These are phyloP conservation scores for Epinephelus lanceolatus DNA, from an alignment of 2,113 vertebrate species.

Conservation along the genomic window DNA sequence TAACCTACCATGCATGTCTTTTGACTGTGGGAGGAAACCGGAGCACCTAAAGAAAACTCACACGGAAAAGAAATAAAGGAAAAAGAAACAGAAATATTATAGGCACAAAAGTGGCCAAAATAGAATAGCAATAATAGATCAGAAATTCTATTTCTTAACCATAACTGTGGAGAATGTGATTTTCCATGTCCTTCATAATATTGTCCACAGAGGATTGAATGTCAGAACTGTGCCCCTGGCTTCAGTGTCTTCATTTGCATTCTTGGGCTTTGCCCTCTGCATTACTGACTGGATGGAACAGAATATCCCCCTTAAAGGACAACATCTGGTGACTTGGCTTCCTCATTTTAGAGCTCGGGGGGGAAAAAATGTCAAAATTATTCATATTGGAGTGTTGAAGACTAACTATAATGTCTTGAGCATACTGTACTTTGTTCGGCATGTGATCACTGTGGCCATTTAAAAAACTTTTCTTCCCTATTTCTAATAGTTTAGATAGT, in stretches of 20 bases:
- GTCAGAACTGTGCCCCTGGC: conserved; percentile 59
- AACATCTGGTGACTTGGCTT: conserved; percentile 63
- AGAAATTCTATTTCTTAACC: conserved; percentile 4
- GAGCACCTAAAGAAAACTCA: not conserved
- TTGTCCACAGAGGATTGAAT: conserved; percentile 66
- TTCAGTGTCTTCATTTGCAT: conserved; percentile 71
- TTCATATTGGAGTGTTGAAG: not conserved
- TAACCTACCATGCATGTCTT: not conserved
- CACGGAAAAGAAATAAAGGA: too few relatives aligned
- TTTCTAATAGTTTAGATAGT: not conserved
- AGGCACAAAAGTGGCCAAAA: not conserved
- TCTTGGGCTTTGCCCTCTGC: conserved; percentile 35
- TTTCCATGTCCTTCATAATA: conserved; percentile 43
- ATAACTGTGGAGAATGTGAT: conserved; percentile 30
- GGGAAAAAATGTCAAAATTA: conserved; percentile 2
- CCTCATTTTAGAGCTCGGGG: not conserved
- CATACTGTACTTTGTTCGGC: not conserved
- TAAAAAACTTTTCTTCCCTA: not conserved
- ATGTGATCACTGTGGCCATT: not conserved
- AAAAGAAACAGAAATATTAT: not conserved
- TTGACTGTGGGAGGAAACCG: not conserved
- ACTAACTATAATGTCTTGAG: not conserved
- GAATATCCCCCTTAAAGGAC: conserved; percentile 71
- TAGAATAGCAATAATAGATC: not conserved
- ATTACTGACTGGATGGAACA: conserved; percentile 44